Base-by-base conservation (phyloP, 1,140 invertebrate species). In the Drosophila melanogaster region DNA sequence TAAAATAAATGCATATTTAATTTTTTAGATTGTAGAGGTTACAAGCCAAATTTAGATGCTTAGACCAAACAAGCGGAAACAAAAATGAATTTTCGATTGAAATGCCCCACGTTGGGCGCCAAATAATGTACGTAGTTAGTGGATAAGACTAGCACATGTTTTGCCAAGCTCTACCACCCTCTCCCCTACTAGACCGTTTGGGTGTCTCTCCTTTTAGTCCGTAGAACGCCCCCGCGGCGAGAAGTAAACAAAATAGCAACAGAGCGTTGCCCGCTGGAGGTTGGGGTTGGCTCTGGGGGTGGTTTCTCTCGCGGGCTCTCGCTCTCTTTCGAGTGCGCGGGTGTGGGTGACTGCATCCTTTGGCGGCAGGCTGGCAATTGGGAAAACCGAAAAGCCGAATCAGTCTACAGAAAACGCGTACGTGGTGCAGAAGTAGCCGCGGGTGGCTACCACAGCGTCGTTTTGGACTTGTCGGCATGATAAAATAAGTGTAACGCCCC, bases 401-500 rank as follows among this genome's bases (percentile, higher is more conserved):
- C 90, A 92, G 91, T 92, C 91, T 92, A 92, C 81, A 92, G 87
- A 91, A 91, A 91, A 90, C 91, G 91, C 90, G 91, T 87, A 81
- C 91, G 91, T 91, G 91, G 90, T 86, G 87, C 87, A 92, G 91
- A 91, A 91, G 90, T 91, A 90, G 91, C 91, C 91, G 91, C 76
- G 89, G 81, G 72, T 78, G 91, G 91, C 91, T 91, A 91, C 90
- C 89, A 87, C 90, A 89, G 86, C 84, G 85, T 90, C 91, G 91
- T 91, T 91, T 90, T 90, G 89, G 87, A 80, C 85, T 90, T 92
- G 90, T 92, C 91, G 91, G 91, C 91, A 92, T 92, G 91, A 91
- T 92, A 43, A 92, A 91, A 91, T 90, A 92, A 92, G 89, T 92
- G 89, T 92, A 83, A 92, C 91, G 90, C 86, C 91, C 91, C 90